A percentile compares a stretch with the other conserved stretches of the same genome.
These are phyloP conservation scores for Macrosoma leucophasiata DNA, from an alignment of 2,888 invertebrate genomes.

Conservation along the genomic window DNA sequence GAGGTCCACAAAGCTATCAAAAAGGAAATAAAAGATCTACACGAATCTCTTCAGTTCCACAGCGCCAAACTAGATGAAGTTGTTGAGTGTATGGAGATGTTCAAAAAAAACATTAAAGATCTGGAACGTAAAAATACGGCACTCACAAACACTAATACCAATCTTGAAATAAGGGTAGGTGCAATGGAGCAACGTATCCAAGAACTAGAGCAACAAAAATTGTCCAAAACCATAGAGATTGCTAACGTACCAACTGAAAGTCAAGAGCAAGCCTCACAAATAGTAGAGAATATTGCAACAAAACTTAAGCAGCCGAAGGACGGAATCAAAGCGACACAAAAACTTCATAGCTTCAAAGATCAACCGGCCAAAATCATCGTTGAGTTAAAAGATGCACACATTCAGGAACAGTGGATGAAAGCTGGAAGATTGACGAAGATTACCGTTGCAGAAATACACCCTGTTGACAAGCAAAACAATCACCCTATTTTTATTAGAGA, in stretches of 20 bases:
- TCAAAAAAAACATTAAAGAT: background rate
- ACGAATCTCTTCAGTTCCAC: background rate
- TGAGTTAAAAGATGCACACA: slow-evolving; percentile 5
- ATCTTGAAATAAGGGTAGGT: too few species aligned
- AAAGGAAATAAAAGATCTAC: background rate
- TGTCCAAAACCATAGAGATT: too few species aligned
- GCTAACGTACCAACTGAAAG: too few species aligned
- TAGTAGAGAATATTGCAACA: too few species aligned
- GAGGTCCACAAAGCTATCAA: slow-evolving; percentile 15
- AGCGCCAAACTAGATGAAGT: background rate
- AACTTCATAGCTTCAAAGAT: too few species aligned
- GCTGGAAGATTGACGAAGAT: slow-evolving; percentile 10
- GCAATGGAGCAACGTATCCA: too few species aligned
- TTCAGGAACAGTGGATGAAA: slow-evolving; percentile 10
- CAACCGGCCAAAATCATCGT: too few species aligned
- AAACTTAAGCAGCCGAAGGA: too few species aligned
- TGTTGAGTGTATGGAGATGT: background rate
- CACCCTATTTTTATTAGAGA: slow-evolving; percentile 9
- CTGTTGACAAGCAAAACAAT: slow-evolving; percentile 2
- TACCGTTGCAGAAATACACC: slow-evolving; percentile 7
- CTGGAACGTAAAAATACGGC: background rate
- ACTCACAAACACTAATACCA: background rate
- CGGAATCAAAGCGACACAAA: too few species aligned
- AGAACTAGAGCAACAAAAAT: too few species aligned
- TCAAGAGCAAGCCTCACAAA: too few species aligned